Conservation (phyloP, 2,797 vertebrate species). For the Sebastes nivosus region DNA sequence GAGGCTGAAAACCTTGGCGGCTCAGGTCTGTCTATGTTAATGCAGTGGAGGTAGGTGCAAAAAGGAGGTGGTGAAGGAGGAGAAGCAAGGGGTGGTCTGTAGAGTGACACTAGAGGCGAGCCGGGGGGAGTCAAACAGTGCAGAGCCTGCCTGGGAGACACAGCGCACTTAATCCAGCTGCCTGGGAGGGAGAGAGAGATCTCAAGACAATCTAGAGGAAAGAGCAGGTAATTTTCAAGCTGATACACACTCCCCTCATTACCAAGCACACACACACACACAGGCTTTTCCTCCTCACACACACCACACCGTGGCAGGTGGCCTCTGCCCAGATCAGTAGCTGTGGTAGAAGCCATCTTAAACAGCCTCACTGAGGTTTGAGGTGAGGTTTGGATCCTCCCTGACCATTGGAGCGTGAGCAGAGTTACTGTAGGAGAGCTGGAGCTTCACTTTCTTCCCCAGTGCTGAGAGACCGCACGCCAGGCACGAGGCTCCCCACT, state of each 20-base stretch:
- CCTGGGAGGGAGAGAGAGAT: conserved; percentile 38
- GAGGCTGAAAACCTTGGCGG: conserved; percentile 50
- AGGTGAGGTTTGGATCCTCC: conserved; percentile 70
- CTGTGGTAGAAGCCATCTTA: conserved; percentile 50
- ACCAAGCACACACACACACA: conserved; percentile 1
- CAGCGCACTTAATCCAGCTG: conserved; percentile 50
- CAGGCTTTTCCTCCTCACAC: conserved; percentile 21
- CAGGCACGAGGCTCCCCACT: conserved; percentile 75
- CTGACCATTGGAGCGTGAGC: conserved; percentile 47
- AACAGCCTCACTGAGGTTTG: conserved; percentile 56
- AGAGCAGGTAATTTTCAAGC: conserved; percentile 38
- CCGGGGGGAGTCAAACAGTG: conserved; percentile 20
- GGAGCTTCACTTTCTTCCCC: conserved; percentile 65
- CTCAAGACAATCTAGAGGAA: conserved; percentile 46
- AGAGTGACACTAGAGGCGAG: conserved; percentile 58
- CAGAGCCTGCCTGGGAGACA: conserved; percentile 41
- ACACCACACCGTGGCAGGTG: conserved; percentile 53
- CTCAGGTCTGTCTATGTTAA: conserved; percentile 42
- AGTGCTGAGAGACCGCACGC: conserved; percentile 68
- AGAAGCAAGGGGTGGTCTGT: conserved; percentile 61
- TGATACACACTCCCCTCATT: conserved; percentile 38
- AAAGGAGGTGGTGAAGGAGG: conserved; percentile 32
- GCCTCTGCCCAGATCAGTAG: conserved; percentile 59
- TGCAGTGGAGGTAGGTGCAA: conserved; percentile 35
- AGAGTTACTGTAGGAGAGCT: conserved; percentile 57